Percentiles rank a stretch among this genome's conserved stretches.
phyloP scores from a whole-genome alignment of 2,797 vertebrate species.

The Euthynnus affinis region DNA sequence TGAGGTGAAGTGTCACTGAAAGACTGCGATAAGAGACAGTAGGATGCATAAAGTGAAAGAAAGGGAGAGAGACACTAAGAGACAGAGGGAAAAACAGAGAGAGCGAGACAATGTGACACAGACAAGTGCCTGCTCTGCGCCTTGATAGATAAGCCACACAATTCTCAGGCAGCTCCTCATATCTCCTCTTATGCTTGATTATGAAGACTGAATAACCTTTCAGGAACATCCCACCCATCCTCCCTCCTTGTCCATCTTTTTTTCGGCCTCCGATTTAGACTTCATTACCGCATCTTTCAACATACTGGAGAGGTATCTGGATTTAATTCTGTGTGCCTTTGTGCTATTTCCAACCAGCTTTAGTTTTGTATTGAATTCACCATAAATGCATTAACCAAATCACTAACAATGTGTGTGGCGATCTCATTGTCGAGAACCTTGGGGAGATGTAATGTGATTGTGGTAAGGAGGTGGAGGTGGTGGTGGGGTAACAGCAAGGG shows the following conservation, averaged over 20 bases:
- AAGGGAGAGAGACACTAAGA: constrained; percentile 20
- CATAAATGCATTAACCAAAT: constrained; percentile 10
- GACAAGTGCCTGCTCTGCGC: constrained; percentile 50
- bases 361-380: constrained; percentile 23
- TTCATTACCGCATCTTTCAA: constrained; percentile 19
- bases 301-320: neutral
- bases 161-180: constrained; percentile 40
- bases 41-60: constrained; percentile 22
- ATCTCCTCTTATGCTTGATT: constrained; percentile 46
- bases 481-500: neutral
- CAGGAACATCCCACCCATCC: neutral
- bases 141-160: constrained; percentile 57
- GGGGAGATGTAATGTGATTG: constrained; percentile 9
- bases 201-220: constrained; percentile 56
- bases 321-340: constrained; percentile 15
- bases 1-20: constrained; percentile 56
- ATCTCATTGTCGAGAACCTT: constrained; percentile 20
- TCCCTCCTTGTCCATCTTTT: constrained; percentile 16
- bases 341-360: constrained; percentile 21
- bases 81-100: constrained; percentile 12
- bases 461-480: neutral
- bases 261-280: constrained; percentile 23
- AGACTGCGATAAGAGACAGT: constrained; percentile 40
- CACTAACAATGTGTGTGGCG: neutral
- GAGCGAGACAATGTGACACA: constrained; percentile 29